Conservation (phyloP, 2,797 vertebrate species). For the Cryptoprocta ferox region DNA sequence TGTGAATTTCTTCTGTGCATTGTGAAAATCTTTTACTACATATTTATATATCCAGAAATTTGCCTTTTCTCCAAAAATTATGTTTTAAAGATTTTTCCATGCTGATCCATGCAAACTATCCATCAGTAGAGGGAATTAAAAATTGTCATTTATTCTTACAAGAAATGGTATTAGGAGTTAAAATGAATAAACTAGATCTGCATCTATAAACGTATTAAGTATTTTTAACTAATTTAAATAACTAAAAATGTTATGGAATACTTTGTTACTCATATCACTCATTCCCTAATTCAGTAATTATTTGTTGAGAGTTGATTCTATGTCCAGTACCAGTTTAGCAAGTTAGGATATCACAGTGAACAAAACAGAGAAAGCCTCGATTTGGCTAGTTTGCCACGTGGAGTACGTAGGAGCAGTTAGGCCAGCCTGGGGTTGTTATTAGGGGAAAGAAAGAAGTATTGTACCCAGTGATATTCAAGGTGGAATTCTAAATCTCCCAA, state of each 20-base stretch:
- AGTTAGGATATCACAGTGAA: background rate
- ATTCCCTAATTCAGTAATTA: background rate
- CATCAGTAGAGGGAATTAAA: slow-evolving; percentile 34
- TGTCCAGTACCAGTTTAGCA: background rate
- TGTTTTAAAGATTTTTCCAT: background rate
- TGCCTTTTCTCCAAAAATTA: background rate
- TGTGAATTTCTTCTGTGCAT: background rate
- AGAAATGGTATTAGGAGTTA: background rate
- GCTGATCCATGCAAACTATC: background rate
- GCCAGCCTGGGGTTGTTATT: background rate
- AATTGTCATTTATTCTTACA: background rate
- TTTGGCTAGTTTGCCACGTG: background rate
- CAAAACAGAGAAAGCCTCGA: background rate
- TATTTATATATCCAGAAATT: background rate
- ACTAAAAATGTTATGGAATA: background rate
- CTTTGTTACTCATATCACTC: background rate
- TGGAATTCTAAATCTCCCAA: background rate
- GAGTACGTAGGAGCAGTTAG: too few species aligned
- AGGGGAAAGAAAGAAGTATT: background rate
- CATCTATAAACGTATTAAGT: background rate
- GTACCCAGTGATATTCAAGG: background rate
- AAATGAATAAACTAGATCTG: background rate
- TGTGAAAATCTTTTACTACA: background rate
- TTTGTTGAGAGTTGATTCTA: background rate
- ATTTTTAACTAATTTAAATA: slow-evolving; percentile 11